Percentiles rank a stretch among this genome's conserved stretches.
phyloP scores from a whole-genome alignment of 2,888 invertebrate species.

The Capitulum mitella region DNA sequence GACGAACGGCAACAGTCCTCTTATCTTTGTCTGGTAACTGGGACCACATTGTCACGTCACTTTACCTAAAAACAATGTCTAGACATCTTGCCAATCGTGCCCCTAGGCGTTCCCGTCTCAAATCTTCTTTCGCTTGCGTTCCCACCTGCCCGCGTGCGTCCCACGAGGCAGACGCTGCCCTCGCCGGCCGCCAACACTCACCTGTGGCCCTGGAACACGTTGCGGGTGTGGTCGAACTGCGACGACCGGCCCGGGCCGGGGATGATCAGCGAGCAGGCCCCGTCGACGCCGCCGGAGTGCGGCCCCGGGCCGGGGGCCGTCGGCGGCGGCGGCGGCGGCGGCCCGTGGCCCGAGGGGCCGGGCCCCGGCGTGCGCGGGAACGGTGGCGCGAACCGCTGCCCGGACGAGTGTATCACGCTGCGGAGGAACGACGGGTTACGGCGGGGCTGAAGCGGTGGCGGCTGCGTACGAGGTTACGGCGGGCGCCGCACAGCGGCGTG shows the following conservation, averaged over 20 bases:
- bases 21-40: no score
- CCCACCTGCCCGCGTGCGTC: neutral
- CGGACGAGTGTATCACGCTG: slow-evolving; percentile 7
- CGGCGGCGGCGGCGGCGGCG: neutral
- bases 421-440: no score
- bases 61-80: neutral
- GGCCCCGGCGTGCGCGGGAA: neutral
- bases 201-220: slow-evolving; percentile 30
- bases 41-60: neutral
- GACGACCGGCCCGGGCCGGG: slow-evolving; percentile 37
- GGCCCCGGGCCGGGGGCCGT: slow-evolving; percentile 17
- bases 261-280: slow-evolving; percentile 37
- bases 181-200: neutral
- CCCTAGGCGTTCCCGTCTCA: no score
- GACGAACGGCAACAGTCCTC: no score
- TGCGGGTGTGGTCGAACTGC: slow-evolving; percentile 33
- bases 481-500: no score
- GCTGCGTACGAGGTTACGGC: no score
- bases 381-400: neutral
- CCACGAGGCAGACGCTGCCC: neutral
- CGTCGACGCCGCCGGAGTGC: slow-evolving; percentile 27
- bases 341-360: no score
- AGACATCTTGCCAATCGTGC: no score
- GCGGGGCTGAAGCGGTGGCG: no score
- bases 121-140: neutral